Evolutionary conservation across 2,113 vertebrate species (phyloP).

Genomic region (Malurus alboscapulatus): DNA sequence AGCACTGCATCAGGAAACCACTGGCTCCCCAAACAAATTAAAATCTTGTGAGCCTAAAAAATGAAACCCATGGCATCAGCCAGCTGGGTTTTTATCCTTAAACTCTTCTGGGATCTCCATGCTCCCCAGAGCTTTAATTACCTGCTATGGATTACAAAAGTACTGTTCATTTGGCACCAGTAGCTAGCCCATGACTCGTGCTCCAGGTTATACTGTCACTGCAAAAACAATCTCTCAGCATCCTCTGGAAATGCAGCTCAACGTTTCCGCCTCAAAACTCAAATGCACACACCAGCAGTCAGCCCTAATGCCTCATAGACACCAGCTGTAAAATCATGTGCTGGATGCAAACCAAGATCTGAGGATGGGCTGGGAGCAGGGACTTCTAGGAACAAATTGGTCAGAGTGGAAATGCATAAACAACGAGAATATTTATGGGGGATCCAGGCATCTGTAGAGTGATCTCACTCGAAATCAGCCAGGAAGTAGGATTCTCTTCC

Average conservation of each 20-base stretch:
- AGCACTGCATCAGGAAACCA: not conserved
- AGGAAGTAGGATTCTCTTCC: not conserved
- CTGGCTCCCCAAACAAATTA: not conserved
- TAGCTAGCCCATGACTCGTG: rapidly evolving
- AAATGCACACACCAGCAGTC: not conserved
- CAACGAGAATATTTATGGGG: not conserved
- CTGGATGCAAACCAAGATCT: constrained; percentile 22
- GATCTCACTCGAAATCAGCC: not conserved
- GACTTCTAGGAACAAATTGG: not conserved
- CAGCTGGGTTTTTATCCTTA: not conserved
- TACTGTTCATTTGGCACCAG: not conserved
- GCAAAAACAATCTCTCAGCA: not conserved
- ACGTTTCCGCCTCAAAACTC: not conserved
- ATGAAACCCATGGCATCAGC: not conserved
- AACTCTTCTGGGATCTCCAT: not conserved
- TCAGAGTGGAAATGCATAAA: rapidly evolving
- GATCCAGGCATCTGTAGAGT: not conserved
- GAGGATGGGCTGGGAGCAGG: not conserved
- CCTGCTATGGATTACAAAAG: not conserved
- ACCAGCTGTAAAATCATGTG: constrained; percentile 7
- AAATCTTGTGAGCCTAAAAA: not conserved
- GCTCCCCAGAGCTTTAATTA: not conserved
- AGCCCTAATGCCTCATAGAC: not conserved
- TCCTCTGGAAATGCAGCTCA: not conserved
- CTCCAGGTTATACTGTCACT: not conserved